A percentile compares a stretch with the other conserved stretches of the same genome.
Conservation (phyloP, 2,888 invertebrate genomes). For the Ptychoptera contaminata region DNA sequence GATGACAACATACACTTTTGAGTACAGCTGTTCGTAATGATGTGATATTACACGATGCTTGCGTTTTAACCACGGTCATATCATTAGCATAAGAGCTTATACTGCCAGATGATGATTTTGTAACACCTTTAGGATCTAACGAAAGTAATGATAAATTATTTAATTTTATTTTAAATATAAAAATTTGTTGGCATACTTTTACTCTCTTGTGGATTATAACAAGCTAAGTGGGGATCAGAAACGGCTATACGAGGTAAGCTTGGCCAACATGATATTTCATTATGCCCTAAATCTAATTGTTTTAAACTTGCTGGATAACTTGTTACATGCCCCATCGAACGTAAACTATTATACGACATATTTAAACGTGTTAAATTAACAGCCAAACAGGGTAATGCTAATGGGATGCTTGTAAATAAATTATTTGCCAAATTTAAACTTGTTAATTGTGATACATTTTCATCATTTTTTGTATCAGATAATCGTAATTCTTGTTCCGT, state of each 20-base stretch:
- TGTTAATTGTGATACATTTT: constrained; percentile 45
- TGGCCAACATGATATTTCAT: constrained; percentile 81
- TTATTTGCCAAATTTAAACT: constrained; percentile 83
- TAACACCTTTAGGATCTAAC: background rate
- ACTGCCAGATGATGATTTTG: constrained; percentile 1
- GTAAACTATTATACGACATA: constrained; percentile 72
- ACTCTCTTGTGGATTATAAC: constrained; percentile 41
- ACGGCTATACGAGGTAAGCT: constrained; percentile 57
- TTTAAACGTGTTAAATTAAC: constrained; percentile 74
- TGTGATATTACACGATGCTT: constrained; percentile 7
- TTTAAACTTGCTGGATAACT: constrained; percentile 80
- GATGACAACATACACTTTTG: constrained; percentile 67
- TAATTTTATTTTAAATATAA: background rate
- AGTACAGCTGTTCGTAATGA: constrained; percentile 57
- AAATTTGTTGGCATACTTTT: no score
- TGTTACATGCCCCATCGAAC: constrained; percentile 73
- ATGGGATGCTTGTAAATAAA: constrained; percentile 73
- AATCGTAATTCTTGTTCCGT: constrained; percentile 45
- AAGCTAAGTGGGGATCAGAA: constrained; percentile 50
- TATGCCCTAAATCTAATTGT: constrained; percentile 85
- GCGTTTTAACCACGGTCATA: constrained; percentile 8
- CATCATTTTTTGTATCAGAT: constrained; percentile 38
- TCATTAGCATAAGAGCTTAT: constrained; percentile 10
- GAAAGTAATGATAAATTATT: background rate
- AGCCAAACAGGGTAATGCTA: constrained; percentile 78